Evolutionary conservation across 2,797 vertebrate species (phyloP).

Genomic region (Aulostomus chinensis): DNA sequence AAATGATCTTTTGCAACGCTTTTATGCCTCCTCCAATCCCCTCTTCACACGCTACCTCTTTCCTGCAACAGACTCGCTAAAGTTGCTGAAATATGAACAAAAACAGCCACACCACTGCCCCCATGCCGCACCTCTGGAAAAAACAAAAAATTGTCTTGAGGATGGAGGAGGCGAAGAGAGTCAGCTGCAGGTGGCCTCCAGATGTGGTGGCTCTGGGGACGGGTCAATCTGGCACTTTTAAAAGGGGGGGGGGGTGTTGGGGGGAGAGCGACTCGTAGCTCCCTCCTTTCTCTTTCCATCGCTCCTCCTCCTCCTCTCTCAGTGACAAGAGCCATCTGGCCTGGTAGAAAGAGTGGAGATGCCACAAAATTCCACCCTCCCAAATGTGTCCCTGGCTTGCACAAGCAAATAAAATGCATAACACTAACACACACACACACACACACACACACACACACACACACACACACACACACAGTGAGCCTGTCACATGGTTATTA

Average conservation of each 20-base stretch:
- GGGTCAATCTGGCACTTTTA: constrained; percentile 59
- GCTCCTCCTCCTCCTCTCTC: constrained; percentile 52
- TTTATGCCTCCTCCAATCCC: constrained; percentile 1
- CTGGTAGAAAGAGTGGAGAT: constrained; percentile 57
- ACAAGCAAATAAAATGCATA: constrained; percentile 56
- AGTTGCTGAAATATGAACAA: constrained; percentile 55
- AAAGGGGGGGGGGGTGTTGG: too few species aligned
- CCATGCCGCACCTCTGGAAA: constrained; percentile 46
- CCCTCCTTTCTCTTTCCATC: constrained; percentile 41
- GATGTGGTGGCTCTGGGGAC: constrained; percentile 70
- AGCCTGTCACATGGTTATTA: constrained; percentile 74
- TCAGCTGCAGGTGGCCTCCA: constrained; percentile 74
- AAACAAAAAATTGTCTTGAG: constrained; percentile 31
- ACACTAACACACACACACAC: constrained; percentile 19
- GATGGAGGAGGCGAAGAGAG: constrained; percentile 44
- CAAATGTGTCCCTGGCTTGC: constrained; percentile 59
- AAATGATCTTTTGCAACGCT: constrained; percentile 49
- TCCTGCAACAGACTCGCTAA: constrained; percentile 33
- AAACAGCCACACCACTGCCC: constrained; percentile 20
- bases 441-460: constrained; percentile 13
- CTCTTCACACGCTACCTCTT: constrained; percentile 12
- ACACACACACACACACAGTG: background rate
- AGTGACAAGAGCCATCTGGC: constrained; percentile 69
- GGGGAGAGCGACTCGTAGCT: constrained; percentile 39
- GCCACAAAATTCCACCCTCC: constrained; percentile 58